These are phyloP conservation scores for Etheostoma spectabile DNA, from an alignment of 2,113 vertebrate genomes.

Conservation along the genomic window DNA sequence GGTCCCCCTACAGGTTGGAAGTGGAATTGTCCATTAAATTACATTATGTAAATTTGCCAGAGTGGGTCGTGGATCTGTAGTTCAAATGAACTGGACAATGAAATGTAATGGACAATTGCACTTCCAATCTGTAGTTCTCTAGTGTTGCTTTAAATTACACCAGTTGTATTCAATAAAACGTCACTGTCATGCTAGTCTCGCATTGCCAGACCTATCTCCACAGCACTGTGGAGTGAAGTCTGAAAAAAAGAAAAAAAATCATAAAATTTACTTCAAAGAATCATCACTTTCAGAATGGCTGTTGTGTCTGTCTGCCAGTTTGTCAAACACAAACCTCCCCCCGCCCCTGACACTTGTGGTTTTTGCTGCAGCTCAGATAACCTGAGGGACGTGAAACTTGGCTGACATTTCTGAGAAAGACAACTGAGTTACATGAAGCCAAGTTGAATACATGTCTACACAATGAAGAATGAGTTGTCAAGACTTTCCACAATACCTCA, in stretches of 20 bases:
- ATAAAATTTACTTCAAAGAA: slow-evolving; percentile 29
- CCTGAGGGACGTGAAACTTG: slow-evolving; percentile 33
- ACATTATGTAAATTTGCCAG: too few species aligned
- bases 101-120: too few species aligned
- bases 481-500: slow-evolving; percentile 45
- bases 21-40: too few species aligned
- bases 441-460: slow-evolving; percentile 33
- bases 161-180: too few species aligned
- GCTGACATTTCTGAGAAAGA: slow-evolving; percentile 73
- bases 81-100: too few species aligned
- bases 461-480: neutral
- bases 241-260: neutral
- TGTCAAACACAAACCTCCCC: slow-evolving; percentile 21
- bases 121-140: too few species aligned
- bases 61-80: too few species aligned
- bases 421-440: slow-evolving; percentile 36
- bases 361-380: slow-evolving; percentile 45
- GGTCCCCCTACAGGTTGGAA: too few species aligned
- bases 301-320: slow-evolving; percentile 26
- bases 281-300: slow-evolving; percentile 30
- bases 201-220: too few species aligned
- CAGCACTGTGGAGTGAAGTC: too few species aligned
- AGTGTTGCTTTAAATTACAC: too few species aligned
- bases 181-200: too few species aligned
- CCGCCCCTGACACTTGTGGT: slow-evolving; percentile 52